A percentile compares a stretch with the other conserved stretches of the same genome.
Evolutionary conservation across 1,140 invertebrate genomes (phyloP).

Genomic region (Panagrolaimus sp.): DNA sequence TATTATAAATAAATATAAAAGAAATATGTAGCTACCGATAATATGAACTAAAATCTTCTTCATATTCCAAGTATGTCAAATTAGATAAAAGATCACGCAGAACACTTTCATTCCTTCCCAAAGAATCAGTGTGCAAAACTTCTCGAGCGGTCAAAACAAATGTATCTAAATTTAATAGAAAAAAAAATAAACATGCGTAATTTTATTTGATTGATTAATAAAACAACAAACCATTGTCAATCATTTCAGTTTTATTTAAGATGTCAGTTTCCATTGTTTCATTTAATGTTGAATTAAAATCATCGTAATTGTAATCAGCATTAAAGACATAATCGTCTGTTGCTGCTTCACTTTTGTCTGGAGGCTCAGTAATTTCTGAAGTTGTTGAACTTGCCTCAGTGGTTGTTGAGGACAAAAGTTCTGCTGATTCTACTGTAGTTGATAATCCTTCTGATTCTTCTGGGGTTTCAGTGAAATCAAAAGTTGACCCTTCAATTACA

Average conservation of each 20-base stretch:
- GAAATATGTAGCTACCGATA: neutral
- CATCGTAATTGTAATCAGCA: constrained; percentile 13
- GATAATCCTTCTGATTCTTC: neutral
- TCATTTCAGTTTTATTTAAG: neutral
- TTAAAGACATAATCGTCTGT: neutral
- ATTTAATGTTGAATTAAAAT: constrained; percentile 7
- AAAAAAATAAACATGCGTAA: too few species aligned
- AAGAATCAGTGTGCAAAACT: constrained; percentile 29
- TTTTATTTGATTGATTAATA: neutral
- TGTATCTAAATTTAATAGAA: constrained; percentile 6
- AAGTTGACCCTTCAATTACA: neutral
- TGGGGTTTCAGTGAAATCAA: neutral
- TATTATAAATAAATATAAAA: too few species aligned
- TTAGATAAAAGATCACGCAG: constrained; percentile 24
- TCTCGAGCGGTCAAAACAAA: constrained; percentile 27
- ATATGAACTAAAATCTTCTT: constrained; percentile 8
- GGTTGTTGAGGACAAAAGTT: neutral
- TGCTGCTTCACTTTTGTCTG: neutral
- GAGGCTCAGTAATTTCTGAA: too few species aligned
- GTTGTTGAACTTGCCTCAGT: neutral
- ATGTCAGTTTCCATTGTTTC: constrained; percentile 6
- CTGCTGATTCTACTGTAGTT: neutral
- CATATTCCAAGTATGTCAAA: constrained; percentile 24
- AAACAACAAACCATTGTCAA: neutral
- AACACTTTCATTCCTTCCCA: constrained; percentile 20